Conservation (phyloP, 2,113 vertebrate genomes). For the Craseonycteris thonglongyai region DNA sequence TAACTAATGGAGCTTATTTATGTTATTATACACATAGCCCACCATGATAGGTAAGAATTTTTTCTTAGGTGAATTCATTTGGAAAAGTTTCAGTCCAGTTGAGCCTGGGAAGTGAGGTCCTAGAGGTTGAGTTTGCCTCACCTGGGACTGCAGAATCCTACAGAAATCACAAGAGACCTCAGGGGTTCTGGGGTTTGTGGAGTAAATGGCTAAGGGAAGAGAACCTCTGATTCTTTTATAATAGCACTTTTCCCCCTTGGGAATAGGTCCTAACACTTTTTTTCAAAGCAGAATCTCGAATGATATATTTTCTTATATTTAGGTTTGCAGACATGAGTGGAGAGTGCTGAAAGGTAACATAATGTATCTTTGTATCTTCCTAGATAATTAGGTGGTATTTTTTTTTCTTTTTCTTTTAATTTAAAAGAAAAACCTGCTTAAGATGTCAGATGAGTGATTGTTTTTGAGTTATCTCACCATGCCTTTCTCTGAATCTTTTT, state of each 20-base stretch:
- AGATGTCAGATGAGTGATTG: background rate
- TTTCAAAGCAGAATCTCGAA: background rate
- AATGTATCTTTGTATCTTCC: background rate
- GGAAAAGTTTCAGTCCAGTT: background rate
- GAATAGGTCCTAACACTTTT: background rate
- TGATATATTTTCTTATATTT: background rate
- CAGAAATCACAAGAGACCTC: accelerated
- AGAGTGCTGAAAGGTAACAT: background rate
- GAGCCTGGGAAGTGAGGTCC: background rate
- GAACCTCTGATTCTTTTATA: background rate
- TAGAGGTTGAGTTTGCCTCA: background rate
- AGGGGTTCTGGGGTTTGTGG: background rate
- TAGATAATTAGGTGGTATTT: background rate
- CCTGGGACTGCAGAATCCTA: background rate
- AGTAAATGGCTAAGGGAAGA: background rate
- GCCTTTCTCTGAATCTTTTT: background rate
- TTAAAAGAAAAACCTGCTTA: background rate
- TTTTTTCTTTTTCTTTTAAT: background rate
- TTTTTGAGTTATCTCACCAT: background rate
- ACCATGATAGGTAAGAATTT: background rate
- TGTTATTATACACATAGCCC: background rate
- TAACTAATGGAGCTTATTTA: background rate
- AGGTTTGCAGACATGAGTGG: background rate
- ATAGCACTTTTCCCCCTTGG: background rate
- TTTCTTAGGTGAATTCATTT: background rate